Percentiles rank a stretch among this genome's conserved stretches.
Conservation (phyloP, 2,888 invertebrate species). For the Eupithecia inturbata region DNA sequence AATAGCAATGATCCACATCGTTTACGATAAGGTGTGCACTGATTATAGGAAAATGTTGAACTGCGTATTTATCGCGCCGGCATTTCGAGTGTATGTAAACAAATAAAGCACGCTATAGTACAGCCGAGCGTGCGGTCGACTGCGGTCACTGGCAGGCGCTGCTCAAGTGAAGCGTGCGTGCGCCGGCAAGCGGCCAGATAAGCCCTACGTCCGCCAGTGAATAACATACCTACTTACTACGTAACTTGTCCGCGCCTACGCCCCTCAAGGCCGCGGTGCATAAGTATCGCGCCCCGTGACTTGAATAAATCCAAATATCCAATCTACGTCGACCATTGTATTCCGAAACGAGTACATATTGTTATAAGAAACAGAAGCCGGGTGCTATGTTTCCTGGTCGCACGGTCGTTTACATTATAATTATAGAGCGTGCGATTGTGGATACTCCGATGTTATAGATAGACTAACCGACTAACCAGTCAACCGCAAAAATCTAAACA, state of each 20-base stretch:
- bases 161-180: constrained; percentile 68
- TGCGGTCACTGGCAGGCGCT: constrained; percentile 57
- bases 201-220: constrained; percentile 55
- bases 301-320: constrained; percentile 67
- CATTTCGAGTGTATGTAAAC: constrained; percentile 67
- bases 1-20: constrained; percentile 64
- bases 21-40: constrained; percentile 43
- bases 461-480: background rate
- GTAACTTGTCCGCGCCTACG: constrained; percentile 39
- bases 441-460: background rate
- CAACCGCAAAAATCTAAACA: background rate
- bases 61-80: constrained; percentile 56
- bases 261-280: constrained; percentile 68
- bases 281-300: constrained; percentile 71
- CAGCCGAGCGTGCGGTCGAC: constrained; percentile 50
- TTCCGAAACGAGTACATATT: constrained; percentile 60
- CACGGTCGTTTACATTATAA: constrained; percentile 25
- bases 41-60: constrained; percentile 42
- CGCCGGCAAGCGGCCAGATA: constrained; percentile 65
- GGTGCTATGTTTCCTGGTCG: constrained; percentile 33
- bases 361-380: constrained; percentile 50
- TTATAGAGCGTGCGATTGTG: constrained; percentile 6
- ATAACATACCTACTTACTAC: constrained; percentile 45
- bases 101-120: constrained; percentile 54
- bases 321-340: constrained; percentile 65